phyloP scores from a whole-genome alignment of 2,113 vertebrate genomes.

The Copsychus sechellarum region DNA sequence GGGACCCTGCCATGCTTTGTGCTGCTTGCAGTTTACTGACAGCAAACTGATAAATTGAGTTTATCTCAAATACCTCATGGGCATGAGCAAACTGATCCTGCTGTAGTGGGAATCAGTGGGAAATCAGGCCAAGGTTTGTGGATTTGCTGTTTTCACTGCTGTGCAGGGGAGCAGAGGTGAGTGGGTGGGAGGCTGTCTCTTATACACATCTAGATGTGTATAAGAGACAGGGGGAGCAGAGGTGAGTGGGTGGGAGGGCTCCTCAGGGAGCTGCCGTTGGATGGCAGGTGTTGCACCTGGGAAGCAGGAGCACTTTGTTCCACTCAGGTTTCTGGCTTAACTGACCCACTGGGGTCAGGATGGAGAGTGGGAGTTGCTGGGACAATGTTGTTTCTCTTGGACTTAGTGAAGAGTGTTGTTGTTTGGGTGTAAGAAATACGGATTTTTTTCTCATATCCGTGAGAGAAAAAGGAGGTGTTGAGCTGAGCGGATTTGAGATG shows the following conservation, averaged over 20 bases:
- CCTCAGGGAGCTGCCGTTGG: not conserved
- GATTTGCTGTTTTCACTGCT: not conserved
- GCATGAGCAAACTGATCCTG: fast-evolving
- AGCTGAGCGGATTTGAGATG: not conserved
- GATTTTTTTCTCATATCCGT: not conserved
- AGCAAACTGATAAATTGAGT: too few species aligned
- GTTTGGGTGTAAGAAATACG: not conserved
- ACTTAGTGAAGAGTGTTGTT: not conserved
- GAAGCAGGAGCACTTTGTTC: not conserved
- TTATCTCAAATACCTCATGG: fast-evolving
- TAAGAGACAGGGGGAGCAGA: too few species aligned
- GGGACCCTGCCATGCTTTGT: not conserved
- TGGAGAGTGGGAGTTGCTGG: not conserved
- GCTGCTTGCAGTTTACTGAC: not conserved
- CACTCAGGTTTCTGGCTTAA: not conserved
- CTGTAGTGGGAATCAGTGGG: not conserved
- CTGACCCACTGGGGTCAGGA: not conserved
- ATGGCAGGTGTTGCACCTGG: not conserved
- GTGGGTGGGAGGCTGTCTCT: too few species aligned
- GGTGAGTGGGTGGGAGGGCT: fast-evolving
- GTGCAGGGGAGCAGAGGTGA: too few species aligned
- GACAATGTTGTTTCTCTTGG: not conserved
- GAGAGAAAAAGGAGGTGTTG: fast-evolving
- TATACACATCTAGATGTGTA: too few species aligned
- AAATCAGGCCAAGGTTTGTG: not conserved